Evolutionary conservation across 2,888 invertebrate genomes (phyloP), one percentile per base, ranked within the genome.

Genomic region (Prenolepis imparis): DNA sequence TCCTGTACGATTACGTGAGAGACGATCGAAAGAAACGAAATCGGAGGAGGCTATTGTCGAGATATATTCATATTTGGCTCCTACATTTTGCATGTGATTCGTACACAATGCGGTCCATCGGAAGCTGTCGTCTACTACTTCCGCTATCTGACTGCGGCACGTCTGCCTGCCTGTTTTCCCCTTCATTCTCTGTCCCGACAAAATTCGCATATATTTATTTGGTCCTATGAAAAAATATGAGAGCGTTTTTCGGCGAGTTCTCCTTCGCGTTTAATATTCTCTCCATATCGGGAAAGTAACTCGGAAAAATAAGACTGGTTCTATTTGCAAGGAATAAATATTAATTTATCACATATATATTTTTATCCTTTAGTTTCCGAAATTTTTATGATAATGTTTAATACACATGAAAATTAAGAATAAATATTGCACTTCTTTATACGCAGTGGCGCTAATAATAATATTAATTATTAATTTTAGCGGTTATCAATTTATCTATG

Each of bases 91-190:
- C 91, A 92, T 91, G 89, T 89, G 90, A 91, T 91, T 91, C 89
- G 85, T 86, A 88, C 88, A 93, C 93, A 93, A 93, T 93, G 87
- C 91, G 88, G 87, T 90, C 91, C 92, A 93, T 93, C 93, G 93
- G 93, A 93, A 92, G 89, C 90, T 86, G 91, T 91, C 91, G 90
- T 91, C 90, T 91, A 92, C 91, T 90, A 91, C 90, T 92, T 93
- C 93, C 93, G 91, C 90, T 91, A 91, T 92, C 90, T 90, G 90
- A 87, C 90, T 90, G 89, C 85, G 72, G 83, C 86, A 90, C 84
- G 87, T 89, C 90, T 91, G 91, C 86, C 91, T 87, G 91, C 89
- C 90, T 87, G 87, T 82, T 83, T 87, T 85, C 88, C 90, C 59
- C 70, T 70, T 70, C 78, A 70, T 88, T 86, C 86, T 84, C 86